phyloP scores from a whole-genome alignment of 64 coral and sea anemone genomes.

The Actinia tenebrosa region DNA sequence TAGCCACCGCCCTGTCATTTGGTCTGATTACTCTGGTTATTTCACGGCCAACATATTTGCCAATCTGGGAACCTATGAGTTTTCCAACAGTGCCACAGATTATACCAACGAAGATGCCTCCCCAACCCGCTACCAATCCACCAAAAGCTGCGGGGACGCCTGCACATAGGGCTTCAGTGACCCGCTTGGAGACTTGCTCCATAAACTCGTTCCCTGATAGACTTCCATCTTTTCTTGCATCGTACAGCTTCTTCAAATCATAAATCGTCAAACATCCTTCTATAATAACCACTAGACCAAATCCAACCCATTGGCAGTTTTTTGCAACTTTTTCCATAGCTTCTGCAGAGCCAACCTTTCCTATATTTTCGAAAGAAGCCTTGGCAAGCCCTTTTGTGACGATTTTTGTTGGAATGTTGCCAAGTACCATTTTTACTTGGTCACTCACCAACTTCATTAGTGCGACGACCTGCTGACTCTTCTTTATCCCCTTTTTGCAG shows the following conservation, averaged over 20 bases:
- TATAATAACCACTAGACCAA: conserved; percentile 27
- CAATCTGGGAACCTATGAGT: conserved; percentile 5
- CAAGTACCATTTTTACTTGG: background rate
- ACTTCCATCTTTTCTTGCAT: conserved; percentile 13
- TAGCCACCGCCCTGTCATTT: conserved; percentile 25
- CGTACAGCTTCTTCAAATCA: conserved; percentile 24
- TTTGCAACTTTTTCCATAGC: conserved; percentile 2
- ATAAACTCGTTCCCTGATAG: conserved; percentile 27
- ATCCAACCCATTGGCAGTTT: conserved; percentile 24
- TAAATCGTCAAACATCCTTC: conserved; percentile 24
- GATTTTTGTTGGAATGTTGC: background rate
- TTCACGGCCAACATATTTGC: conserved; percentile 1
- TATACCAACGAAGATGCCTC: conserved; percentile 9
- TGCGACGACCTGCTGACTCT: conserved; percentile 18
- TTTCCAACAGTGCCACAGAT: background rate
- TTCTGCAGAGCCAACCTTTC: conserved; percentile 18
- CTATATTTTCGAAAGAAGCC: background rate
- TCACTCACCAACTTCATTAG: background rate
- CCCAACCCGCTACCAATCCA: conserved; percentile 2
- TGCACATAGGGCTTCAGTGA: conserved; percentile 25
- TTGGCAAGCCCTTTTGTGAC: background rate
- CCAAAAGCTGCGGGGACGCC: conserved; percentile 23
- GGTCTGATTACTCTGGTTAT: conserved; percentile 16
- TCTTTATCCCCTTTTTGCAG: conserved; percentile 29
- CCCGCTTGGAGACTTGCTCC: conserved; percentile 13